Base-by-base conservation (phyloP, 92 coral and sea anemone genomes). In the Pocillopora grandis region DNA sequence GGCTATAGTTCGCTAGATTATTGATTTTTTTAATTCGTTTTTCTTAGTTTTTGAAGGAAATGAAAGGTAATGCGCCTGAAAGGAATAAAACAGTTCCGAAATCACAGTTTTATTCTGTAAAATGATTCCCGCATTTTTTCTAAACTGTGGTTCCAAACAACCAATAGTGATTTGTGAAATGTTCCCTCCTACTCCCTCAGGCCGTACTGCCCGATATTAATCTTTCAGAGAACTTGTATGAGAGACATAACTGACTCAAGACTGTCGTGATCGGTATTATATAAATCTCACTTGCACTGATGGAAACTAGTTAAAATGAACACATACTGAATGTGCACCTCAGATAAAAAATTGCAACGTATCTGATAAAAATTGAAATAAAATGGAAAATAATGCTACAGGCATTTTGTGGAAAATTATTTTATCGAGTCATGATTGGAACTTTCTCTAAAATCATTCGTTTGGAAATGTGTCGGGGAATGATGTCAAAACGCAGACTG, bases 1-100 rank as follows among this genome's bases (percentile, higher is more conserved):
- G 37, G 11, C 36, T 21, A 18, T 16, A 33, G 10, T 36, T 12
- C 27, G 9, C 15, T 16, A 23, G 20, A 7, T 70, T 70, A 68
- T 58, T 58, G 35, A 18, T 23, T 70, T 42, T 81, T 37, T 71
- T 37, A 76, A 56, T 80, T 52, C 66, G 48, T 62, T 37, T 37
- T 35, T 7, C 42, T 69, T 23, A 35, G 2, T 69, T 33, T 70
- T 37, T 70, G 17, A 16, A 12, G 72, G n/a, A 37, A 31, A 33
- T 33, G 18, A 33, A 68, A 68, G 27, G 3, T 66, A 31, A 19
- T 33, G 37, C 36, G 75, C 17, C 11, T 18, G 17, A 7, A 33
- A n/a, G n/a, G 10, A 68, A 35, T 68, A 19, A 31, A 42, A 27
- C 72, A 48, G 55, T 31, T 68, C 36, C 36, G 18, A 10, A 48